Base-by-base conservation (phyloP, 2,113 vertebrate species). In the Oreochromis tanganicae region DNA sequence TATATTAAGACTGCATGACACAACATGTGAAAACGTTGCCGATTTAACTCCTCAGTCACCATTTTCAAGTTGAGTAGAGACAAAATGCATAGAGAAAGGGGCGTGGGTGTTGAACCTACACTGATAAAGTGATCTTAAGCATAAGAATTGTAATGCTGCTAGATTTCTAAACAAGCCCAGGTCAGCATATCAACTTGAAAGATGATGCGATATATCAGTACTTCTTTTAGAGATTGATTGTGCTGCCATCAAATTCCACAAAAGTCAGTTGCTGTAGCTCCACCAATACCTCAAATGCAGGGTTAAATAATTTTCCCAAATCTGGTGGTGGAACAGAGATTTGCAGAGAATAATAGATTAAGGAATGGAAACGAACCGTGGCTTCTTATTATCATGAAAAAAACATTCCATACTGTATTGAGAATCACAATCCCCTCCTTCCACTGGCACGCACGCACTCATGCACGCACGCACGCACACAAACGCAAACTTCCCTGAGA, bases 361-460 rank as follows among this genome's bases (percentile, higher is more conserved):
- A 86, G 59, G 43, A 68, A 85, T 5, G 79, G 75, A 66, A 55
- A 82, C 66, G 81, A 80, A 88, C 43, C 55, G 84, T 83, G 80
- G 88, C 81, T 87, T 89, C 87, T 84, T 90, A 92, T 94, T 94
- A 92, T 89, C 92, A 93, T 94, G 84, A 93, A 93, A 94, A 95
- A 91, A 80, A 75, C 91, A 87, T 94, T 94, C 87, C 93, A 85
- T 95, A 94, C 93, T 91, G 95, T 95, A 90, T 90, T 90, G 85
- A 93, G 84, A 29, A 66, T 55, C 78, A 34, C 66, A 85, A 80
- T 81, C 82, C 84, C 89, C 61, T 75, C 32, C 48, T 73, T 91
- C 68, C 75, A 59, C 29, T 29, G 21, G 83, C 82, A 78, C 52
- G 80, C 36, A 14, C 21, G 5, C 59, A 17, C 12, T 41, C 24